Conservation (phyloP, 2,888 invertebrate species). For the Ferrisia virgata region DNA sequence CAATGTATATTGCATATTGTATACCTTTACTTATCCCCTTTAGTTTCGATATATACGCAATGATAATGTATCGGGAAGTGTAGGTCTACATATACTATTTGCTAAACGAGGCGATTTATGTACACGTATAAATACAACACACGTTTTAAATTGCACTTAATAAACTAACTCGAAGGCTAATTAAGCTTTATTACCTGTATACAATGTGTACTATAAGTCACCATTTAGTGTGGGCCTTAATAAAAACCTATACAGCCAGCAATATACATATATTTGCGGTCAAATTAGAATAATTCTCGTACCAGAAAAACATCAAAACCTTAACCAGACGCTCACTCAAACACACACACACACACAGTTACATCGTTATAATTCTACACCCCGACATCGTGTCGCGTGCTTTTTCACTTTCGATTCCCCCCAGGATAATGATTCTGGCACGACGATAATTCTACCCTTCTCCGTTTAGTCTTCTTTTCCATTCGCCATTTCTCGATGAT, state of each 20-base stretch:
- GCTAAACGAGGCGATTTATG: background rate
- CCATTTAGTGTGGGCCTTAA: background rate
- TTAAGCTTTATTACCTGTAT: slow-evolving; percentile 25
- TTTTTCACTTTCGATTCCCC: background rate
- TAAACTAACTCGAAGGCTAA: background rate
- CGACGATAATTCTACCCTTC: background rate
- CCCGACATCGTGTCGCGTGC: background rate
- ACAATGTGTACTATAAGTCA: background rate
- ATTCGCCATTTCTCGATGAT: background rate
- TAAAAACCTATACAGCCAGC: background rate
- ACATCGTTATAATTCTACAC: background rate
- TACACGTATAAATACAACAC: too few species aligned
- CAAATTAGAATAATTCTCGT: slow-evolving; percentile 17
- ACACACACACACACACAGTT: too few species aligned
- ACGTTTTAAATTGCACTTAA: background rate
- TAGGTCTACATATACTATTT: background rate
- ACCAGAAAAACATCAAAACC: background rate
- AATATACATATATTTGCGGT: background rate
- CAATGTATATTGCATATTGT: too few species aligned
- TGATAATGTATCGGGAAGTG: too few species aligned
- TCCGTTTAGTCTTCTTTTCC: background rate
- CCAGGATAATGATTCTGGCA: background rate
- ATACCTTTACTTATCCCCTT: too few species aligned
- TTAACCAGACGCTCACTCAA: background rate
- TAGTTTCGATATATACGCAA: background rate